Percentiles rank a stretch among this genome's conserved stretches.
Evolutionary conservation across 2,113 vertebrate genomes (phyloP).

Genomic region (Rhea americana): DNA sequence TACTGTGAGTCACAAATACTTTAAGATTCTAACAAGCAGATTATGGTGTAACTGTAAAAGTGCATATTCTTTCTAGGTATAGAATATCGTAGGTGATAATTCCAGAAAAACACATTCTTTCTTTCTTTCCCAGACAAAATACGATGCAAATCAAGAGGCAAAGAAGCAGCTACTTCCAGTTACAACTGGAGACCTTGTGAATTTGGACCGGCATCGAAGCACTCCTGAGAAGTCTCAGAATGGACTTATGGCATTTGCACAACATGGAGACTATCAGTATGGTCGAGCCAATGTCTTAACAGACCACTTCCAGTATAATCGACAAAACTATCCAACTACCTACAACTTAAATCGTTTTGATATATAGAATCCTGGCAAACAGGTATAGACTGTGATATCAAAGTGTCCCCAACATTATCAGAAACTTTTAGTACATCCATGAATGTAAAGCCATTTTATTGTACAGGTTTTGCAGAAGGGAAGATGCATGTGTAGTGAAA

Average conservation of each 20-base stretch:
- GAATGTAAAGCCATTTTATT: slow-evolving; percentile 30
- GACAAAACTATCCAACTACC: slow-evolving; percentile 81
- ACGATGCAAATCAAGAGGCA: slow-evolving; percentile 86
- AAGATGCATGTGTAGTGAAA: background rate
- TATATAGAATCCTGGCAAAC: slow-evolving; percentile 74
- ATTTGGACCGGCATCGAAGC: slow-evolving; percentile 74
- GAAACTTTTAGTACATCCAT: slow-evolving; percentile 28
- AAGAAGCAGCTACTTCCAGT: slow-evolving; percentile 90
- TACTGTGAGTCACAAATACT: background rate
- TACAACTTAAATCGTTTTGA: slow-evolving; percentile 86
- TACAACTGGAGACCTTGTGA: slow-evolving; percentile 80
- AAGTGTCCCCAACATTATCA: slow-evolving; percentile 26
- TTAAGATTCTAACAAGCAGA: background rate
- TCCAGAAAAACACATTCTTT: background rate
- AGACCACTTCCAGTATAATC: slow-evolving; percentile 90
- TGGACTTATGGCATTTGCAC: slow-evolving; percentile 79
- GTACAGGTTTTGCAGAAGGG: background rate
- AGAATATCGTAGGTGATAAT: accelerated
- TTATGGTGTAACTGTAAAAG: background rate
- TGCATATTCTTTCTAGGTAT: accelerated
- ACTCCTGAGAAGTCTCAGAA: slow-evolving; percentile 83
- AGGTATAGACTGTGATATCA: background rate
- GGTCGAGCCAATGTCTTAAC: slow-evolving; percentile 80
- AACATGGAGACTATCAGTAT: slow-evolving; percentile 82
- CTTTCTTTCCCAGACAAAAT: slow-evolving; percentile 80